Percentiles rank a stretch among this genome's conserved stretches.
These are phyloP conservation scores for Psilanteris sp. DNA, from an alignment of 1,140 invertebrate species.

Conservation along the genomic window DNA sequence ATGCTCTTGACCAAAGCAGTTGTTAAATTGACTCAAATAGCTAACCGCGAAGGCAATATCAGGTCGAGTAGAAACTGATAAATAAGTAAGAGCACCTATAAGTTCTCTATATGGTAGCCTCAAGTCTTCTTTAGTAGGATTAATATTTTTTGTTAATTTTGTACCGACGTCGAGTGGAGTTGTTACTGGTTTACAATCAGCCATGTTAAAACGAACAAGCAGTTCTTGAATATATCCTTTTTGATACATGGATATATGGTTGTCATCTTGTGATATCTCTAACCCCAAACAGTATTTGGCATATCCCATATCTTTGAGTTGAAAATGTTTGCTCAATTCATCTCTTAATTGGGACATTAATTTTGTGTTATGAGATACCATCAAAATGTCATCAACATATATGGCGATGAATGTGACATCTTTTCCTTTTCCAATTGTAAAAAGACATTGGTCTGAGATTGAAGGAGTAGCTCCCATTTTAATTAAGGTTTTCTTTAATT, in stretches of 20 bases:
- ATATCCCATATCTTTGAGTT: not conserved
- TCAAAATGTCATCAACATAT: not conserved
- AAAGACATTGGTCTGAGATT: not conserved
- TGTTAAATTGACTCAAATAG: too few relatives aligned
- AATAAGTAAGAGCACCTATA: slow-evolving; percentile 71
- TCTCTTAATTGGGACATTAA: not conserved
- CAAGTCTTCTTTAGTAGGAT: too few relatives aligned
- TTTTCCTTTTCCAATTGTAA: not conserved
- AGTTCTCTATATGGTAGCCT: slow-evolving; percentile 64
- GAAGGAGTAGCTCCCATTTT: not conserved
- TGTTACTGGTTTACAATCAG: too few relatives aligned
- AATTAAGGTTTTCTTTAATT: not conserved
- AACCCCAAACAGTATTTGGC: too few relatives aligned
- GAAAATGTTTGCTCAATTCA: not conserved
- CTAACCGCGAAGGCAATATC: slow-evolving; percentile 66
- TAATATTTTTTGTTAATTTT: too few relatives aligned
- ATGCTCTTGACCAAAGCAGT: slow-evolving; percentile 5
- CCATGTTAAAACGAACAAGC: too few relatives aligned
- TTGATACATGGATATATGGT: too few relatives aligned
- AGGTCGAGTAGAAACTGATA: slow-evolving; percentile 69
- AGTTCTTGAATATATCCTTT: too few relatives aligned
- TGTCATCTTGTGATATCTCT: too few relatives aligned
- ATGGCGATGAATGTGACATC: not conserved
- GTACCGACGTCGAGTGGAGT: too few relatives aligned
- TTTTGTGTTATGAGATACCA: not conserved